Evolutionary conservation across 2,888 invertebrate species (phyloP), one percentile per base, ranked within the genome.

Genomic region (Ennomos erosarius): DNA sequence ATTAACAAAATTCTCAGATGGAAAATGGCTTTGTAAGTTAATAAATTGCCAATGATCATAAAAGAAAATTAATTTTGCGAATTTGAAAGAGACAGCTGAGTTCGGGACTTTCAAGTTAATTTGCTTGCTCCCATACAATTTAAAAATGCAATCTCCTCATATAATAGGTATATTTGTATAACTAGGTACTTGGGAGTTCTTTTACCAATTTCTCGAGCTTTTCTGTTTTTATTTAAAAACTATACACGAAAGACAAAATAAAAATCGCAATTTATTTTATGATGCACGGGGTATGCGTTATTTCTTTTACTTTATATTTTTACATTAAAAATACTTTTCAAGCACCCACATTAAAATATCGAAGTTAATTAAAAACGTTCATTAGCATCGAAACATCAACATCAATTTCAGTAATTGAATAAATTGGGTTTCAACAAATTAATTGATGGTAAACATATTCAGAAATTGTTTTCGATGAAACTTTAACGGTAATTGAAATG

Each of bases 331-430:
- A 6, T 26, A 26, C 4, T 26, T 26, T n/a, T n/a, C n/a, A 26
- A 26, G 26, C 6, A 26, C 5, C 6, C 6, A 26, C 26, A 26
- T 26, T 26, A 26, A n/a, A 35, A 0, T 12, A 34, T 9, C 9
- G 45, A 35, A 26, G n/a, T 0, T 13, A 46, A 46, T 36, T 46
- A 10, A 13, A 8, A 13, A 33, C 40, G 13, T 50, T 49, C 45
- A 53, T 55, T 26, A 37, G 11, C 8, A 43, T 42, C 45, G 34
- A 48, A 44, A 55, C 47, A 16, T 45, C 47, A 43, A 62, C 61
- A 57, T 10, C 55, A 62, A 62, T 64, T 67, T 48, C 12, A 50
- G 34, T 62, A 51, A 67, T 62, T 55, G 44, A 48, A 48, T 54
- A 10, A 64, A 67, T 62, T 58, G 55, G 59, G 44, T 62, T 42